phyloP scores from a whole-genome alignment of 2,888 invertebrate species.

The Sarcophaga variegata region DNA sequence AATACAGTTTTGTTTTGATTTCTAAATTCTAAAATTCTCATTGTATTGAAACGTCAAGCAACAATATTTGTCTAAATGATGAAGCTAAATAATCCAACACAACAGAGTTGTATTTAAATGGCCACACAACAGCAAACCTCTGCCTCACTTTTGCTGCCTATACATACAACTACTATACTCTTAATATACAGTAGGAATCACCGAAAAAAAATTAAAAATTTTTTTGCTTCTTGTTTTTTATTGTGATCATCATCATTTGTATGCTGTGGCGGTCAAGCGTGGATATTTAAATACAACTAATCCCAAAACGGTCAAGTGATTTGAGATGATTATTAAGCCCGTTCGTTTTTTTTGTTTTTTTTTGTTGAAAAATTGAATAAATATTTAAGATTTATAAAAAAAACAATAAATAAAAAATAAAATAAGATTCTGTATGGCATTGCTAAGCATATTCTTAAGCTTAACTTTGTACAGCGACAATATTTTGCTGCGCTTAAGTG shows the following conservation, averaged over 20 bases:
- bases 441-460: conserved; percentile 9
- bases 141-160: background rate
- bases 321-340: conserved; percentile 78
- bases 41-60: conserved; percentile 58
- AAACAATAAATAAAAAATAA: conserved; percentile 2
- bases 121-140: conserved; percentile 49
- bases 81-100: conserved; percentile 61
- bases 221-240: too few species aligned
- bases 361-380: conserved; percentile 19
- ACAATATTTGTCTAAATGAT: conserved; percentile 70
- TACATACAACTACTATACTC: background rate
- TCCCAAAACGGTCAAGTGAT: conserved; percentile 80
- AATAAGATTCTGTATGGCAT: background rate
- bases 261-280: conserved; percentile 75
- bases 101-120: conserved; percentile 30
- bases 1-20: conserved; percentile 61
- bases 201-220: background rate
- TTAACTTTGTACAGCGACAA: background rate
- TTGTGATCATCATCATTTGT: conserved; percentile 20
- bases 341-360: conserved; percentile 71
- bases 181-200: background rate
- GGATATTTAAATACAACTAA: conserved; percentile 81
- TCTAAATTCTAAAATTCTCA: conserved; percentile 64
- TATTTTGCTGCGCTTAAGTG: conserved; percentile 12
- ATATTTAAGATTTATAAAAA: background rate